A percentile compares a stretch with the other conserved stretches of the same genome.
Conservation (phyloP, 2,888 invertebrate genomes). For the Odontocolon sp. region DNA sequence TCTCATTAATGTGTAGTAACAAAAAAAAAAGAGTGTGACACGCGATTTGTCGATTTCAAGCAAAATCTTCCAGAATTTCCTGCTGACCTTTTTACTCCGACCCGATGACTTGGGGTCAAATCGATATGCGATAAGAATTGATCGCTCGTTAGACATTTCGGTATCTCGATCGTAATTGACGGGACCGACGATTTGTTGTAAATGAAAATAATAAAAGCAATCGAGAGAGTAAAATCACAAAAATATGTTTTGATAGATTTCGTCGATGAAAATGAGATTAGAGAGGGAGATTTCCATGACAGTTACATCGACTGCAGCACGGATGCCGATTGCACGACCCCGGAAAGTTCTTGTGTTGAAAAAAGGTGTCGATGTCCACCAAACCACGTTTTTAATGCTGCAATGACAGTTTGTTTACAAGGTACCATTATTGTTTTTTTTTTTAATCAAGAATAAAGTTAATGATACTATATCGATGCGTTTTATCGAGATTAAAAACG, state of each 20-base stretch:
- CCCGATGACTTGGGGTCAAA: constrained; percentile 23
- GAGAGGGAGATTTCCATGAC: background rate
- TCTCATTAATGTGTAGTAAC: background rate
- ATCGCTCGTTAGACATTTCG: constrained; percentile 1
- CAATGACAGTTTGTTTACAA: constrained; percentile 67
- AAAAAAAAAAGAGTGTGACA: constrained; percentile 23
- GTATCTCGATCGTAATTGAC: background rate
- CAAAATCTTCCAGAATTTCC: constrained; percentile 6
- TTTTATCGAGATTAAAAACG: no score
- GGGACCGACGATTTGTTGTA: background rate
- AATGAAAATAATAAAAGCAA: background rate
- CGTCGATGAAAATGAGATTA: background rate
- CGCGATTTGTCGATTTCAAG: constrained; percentile 51
- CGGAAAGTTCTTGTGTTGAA: constrained; percentile 63
- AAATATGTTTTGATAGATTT: constrained; percentile 1
- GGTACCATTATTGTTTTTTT: constrained; percentile 55
- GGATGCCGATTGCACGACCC: constrained; percentile 60
- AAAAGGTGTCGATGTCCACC: constrained; percentile 62
- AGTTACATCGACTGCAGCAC: constrained; percentile 55
- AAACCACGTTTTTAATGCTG: constrained; percentile 63
- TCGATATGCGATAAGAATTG: constrained; percentile 46
- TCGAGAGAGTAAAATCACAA: background rate
- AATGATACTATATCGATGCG: background rate
- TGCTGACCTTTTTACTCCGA: constrained; percentile 2
- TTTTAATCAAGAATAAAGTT: constrained; percentile 18